These are phyloP conservation scores for Charanyca ferruginea DNA, from an alignment of 2,888 invertebrate genomes.

Conservation along the genomic window DNA sequence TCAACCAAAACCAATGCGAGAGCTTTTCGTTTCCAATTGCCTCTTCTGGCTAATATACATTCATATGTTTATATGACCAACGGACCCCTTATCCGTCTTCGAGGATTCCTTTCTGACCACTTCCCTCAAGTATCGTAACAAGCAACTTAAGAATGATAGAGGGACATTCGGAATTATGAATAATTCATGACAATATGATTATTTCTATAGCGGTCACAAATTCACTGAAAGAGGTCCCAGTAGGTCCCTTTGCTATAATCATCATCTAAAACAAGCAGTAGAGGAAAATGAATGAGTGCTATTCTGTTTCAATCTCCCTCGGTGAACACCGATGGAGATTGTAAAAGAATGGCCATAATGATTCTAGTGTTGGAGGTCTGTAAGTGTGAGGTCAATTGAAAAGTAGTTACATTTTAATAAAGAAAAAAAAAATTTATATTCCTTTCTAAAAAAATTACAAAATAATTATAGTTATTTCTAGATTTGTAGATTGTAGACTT, in stretches of 20 bases:
- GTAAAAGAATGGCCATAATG: no score
- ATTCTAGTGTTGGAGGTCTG: no score
- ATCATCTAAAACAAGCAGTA: conserved; percentile 1
- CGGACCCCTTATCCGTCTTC: conserved; percentile 26
- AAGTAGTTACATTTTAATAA: no score
- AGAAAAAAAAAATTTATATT: no score
- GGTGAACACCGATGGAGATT: no score
- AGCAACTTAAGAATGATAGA: conserved; percentile 34
- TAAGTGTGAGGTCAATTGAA: no score
- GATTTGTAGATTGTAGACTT: no score
- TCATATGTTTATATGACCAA: conserved; percentile 23
- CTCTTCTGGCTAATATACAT: conserved; percentile 3
- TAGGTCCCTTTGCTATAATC: neutral
- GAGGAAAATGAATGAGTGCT: neutral
- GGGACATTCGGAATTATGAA: conserved; percentile 29
- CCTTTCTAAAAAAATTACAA: no score
- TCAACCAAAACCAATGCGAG: conserved; percentile 7
- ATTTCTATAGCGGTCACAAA: conserved; percentile 33
- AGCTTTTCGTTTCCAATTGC: conserved; percentile 1
- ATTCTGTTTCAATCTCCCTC: no score
- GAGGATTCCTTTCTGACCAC: conserved; percentile 31
- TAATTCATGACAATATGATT: conserved; percentile 50
- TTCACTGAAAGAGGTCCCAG: conserved; percentile 1
- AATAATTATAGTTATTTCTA: no score
- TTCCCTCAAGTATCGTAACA: conserved; percentile 39